Evolutionary conservation across 2,113 vertebrate genomes (phyloP).

Genomic region (Ceyx melanurus): DNA sequence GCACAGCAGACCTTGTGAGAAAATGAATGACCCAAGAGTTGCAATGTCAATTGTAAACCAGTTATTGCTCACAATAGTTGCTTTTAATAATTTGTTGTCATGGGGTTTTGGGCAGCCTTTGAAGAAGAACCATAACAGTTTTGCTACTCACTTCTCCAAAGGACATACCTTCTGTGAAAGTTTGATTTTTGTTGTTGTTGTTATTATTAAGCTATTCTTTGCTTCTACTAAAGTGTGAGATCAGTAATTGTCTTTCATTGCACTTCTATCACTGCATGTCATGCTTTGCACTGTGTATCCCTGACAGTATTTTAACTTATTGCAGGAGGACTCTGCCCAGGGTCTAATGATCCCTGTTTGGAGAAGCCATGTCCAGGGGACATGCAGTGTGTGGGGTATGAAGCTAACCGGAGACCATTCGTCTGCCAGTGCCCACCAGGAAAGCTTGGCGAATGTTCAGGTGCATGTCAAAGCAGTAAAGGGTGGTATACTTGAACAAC

Average conservation of each 20-base stretch:
- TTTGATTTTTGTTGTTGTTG: neutral
- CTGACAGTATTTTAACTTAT: constrained; percentile 20
- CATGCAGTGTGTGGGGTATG: constrained; percentile 92
- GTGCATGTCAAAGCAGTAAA: constrained; percentile 60
- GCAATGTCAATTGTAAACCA: neutral
- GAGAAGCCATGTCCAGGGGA: constrained; percentile 91
- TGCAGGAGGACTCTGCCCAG: constrained; percentile 88
- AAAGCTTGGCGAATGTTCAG: constrained; percentile 95
- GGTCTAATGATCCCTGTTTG: constrained; percentile 84
- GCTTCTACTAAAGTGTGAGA: neutral
- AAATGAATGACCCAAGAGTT: neutral
- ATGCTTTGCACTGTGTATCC: neutral
- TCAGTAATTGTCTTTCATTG: neutral
- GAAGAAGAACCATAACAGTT: neutral
- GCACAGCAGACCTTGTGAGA: neutral
- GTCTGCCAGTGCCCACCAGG: constrained; percentile 95
- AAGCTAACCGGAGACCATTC: constrained; percentile 84
- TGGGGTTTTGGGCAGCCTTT: neutral
- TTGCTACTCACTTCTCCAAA: neutral
- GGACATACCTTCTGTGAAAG: neutral
- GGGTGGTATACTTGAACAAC: neutral
- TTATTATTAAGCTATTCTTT: neutral
- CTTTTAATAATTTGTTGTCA: neutral
- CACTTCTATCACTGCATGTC: neutral
- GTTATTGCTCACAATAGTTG: neutral